These are phyloP conservation scores for Sitta europaea DNA, from an alignment of 2,113 vertebrate genomes.

Conservation along the genomic window DNA sequence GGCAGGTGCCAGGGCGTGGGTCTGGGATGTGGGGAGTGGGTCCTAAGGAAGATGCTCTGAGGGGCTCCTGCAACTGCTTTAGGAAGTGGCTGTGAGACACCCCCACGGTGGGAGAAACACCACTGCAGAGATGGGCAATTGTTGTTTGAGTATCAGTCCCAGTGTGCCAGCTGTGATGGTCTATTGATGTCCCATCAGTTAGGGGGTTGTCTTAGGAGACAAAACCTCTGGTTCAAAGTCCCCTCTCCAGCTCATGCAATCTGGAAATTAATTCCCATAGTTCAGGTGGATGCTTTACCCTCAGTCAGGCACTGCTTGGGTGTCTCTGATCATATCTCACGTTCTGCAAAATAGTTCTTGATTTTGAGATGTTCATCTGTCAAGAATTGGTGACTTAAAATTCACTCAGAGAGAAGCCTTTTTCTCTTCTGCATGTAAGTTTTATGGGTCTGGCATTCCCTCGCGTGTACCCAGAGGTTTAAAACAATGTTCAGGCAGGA, in stretches of 20 bases:
- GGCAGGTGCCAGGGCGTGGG: too few species aligned
- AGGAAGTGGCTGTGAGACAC: background rate
- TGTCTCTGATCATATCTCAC: background rate
- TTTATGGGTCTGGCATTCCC: background rate
- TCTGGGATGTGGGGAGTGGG: background rate
- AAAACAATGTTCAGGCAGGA: slow-evolving; percentile 18
- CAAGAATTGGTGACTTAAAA: background rate
- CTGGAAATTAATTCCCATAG: background rate
- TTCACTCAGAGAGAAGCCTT: background rate
- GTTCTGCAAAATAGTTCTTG: background rate
- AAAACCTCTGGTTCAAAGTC: background rate
- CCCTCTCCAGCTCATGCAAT: background rate
- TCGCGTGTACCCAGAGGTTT: background rate
- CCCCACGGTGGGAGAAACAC: background rate
- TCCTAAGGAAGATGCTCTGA: background rate
- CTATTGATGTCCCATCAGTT: background rate
- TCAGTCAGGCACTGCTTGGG: background rate
- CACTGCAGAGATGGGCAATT: background rate
- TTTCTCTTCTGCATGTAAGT: background rate
- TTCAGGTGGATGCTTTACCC: background rate
- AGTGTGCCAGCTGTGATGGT: background rate
- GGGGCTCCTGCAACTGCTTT: background rate
- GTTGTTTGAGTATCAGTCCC: background rate
- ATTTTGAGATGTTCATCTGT: background rate
- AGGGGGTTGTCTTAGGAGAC: background rate